Conservation (phyloP, 1,140 invertebrate species). For the Ladona fulva region DNA sequence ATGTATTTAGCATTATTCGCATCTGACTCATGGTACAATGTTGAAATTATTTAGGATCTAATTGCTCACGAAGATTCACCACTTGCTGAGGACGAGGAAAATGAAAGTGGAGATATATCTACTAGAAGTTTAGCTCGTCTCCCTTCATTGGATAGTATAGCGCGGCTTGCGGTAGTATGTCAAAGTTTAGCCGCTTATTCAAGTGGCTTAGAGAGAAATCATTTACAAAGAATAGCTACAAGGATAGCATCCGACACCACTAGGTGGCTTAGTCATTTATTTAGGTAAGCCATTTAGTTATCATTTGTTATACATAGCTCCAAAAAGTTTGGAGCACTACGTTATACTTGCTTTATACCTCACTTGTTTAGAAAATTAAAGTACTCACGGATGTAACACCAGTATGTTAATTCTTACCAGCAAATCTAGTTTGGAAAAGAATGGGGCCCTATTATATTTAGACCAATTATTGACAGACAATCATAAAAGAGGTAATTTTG, state of each 20-base stretch:
- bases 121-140: constrained; percentile 33
- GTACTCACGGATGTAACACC: too few species aligned
- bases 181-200: constrained; percentile 67
- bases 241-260: constrained; percentile 65
- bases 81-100: constrained; percentile 25
- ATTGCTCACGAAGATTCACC: constrained; percentile 37
- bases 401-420: too few species aligned
- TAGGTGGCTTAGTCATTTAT: constrained; percentile 68
- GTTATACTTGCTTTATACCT: too few species aligned
- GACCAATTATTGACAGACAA: too few species aligned
- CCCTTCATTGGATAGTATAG: constrained; percentile 46
- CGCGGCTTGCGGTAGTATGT: constrained; percentile 56
- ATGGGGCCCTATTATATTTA: too few species aligned
- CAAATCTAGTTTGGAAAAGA: too few species aligned
- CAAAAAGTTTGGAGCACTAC: too few species aligned
- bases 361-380: too few species aligned
- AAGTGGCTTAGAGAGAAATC: constrained; percentile 54
- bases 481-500: too few species aligned
- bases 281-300: constrained; percentile 46
- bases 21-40: background rate
- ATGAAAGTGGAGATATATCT: constrained; percentile 31
- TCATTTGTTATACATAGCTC: too few species aligned
- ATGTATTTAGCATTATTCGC: too few species aligned
- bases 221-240: constrained; percentile 58
- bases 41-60: constrained; percentile 34